A percentile compares a stretch with the other conserved stretches of the same genome.
Conservation (phyloP, 2,113 vertebrate species). For the Isurus oxyrinchus region DNA sequence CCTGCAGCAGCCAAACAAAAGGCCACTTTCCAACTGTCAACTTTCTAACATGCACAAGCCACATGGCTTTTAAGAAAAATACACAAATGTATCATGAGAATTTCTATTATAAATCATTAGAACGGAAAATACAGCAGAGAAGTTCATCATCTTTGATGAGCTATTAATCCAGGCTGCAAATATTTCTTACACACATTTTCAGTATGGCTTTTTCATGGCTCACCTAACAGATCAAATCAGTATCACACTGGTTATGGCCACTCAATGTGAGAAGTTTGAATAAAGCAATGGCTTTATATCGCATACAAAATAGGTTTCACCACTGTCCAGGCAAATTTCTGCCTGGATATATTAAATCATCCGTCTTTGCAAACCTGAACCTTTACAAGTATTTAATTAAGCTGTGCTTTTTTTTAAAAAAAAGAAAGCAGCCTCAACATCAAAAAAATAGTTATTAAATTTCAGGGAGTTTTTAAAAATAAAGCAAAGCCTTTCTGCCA, state of each 20-base stretch:
- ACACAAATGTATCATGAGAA: not conserved
- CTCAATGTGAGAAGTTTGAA: not conserved
- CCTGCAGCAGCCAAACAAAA: not conserved
- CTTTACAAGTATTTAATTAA: not conserved
- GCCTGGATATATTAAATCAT: not conserved
- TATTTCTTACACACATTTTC: not conserved
- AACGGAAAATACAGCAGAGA: not conserved
- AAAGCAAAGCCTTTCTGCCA: not conserved
- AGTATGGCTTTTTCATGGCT: not conserved
- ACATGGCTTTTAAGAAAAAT: not conserved
- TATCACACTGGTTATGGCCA: not conserved
- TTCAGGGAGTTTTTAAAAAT: not conserved
- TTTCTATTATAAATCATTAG: not conserved
- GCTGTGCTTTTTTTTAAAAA: not conserved
- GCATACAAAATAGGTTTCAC: not conserved
- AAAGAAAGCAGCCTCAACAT: not conserved
- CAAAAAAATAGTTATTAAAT: not conserved
- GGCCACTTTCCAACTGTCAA: not conserved
- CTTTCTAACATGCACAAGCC: conserved; percentile 2
- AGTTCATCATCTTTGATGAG: not conserved
- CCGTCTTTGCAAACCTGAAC: not conserved
- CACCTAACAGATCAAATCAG: conserved; percentile 20
- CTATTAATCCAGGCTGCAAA: not conserved
- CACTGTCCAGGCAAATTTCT: not conserved
- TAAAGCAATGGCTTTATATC: not conserved